Evolutionary conservation across 1,140 invertebrate genomes (phyloP), one percentile per base, ranked within the genome.

Genomic region (Pachypsylla venusta): DNA sequence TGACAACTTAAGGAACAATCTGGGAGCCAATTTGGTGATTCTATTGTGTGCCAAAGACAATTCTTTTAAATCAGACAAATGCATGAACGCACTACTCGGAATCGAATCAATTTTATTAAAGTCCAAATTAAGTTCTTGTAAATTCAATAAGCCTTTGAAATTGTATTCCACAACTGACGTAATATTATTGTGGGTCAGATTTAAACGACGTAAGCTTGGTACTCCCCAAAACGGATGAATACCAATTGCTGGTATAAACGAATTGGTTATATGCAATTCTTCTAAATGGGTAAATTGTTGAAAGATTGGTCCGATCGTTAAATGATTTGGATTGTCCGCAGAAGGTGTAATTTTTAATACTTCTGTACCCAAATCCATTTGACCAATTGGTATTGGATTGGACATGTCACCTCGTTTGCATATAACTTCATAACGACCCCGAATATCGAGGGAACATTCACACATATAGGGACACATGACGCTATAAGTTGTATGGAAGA

Each of bases 211-310:
- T 25, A 89, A 72, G 58, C 80, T 79, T 57, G 75, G 77, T 1
- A 87, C 75, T 1, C 83, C 83, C 78, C 80, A 87, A 68, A 90
- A 87, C 10, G 85, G 84, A 65, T 84, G 79, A 59, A 79, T 77
- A 0, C 87, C 86, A 59, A 90, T 83, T 13, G 83, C 83, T 1
- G 86, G 85, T 3, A 90, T 72, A 65, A 83, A 83, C 1, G 84
- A 87, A 60, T 81, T 76, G 1, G 79, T 81, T 35, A 90, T 86
- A 64, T 82, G 81, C 1, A 90, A 71, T 69, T 87, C 83, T 69
- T 83, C 79, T 25, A 90, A 72, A 54, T 80, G 75, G 39, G 71
- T 72, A 67, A 86, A 85, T 56, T 77, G 73, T 13, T 77, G 74
- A 69, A 85, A 85, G 35, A 85, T 79, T 25, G 85, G 79, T 1